Percentiles rank a stretch among this genome's conserved stretches.
These are phyloP conservation scores for Chloroceryle aenea DNA, from an alignment of 2,113 vertebrate genomes.

Conservation along the genomic window DNA sequence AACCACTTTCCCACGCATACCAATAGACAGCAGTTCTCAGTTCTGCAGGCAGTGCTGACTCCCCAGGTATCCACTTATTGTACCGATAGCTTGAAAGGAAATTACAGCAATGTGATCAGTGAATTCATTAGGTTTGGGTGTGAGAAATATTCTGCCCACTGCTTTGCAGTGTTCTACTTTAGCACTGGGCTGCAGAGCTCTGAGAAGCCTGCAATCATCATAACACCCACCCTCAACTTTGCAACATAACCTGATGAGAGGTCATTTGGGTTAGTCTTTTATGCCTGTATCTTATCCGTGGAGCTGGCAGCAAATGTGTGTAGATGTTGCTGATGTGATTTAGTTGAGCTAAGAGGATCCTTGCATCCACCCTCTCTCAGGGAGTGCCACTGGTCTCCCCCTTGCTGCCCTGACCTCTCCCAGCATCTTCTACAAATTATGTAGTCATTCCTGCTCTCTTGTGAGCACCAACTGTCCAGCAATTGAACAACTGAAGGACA, in stretches of 20 bases:
- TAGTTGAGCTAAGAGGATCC: neutral
- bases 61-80: conserved; percentile 13
- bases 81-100: conserved; percentile 32
- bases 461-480: neutral
- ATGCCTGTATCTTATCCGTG: neutral
- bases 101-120: conserved; percentile 10
- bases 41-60: neutral
- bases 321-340: neutral
- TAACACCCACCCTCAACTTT: conserved; percentile 15
- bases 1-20: neutral
- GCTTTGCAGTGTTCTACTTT: neutral
- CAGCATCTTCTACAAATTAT: neutral
- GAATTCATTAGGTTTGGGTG: conserved; percentile 28
- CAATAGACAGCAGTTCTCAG: neutral
- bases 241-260: conserved; percentile 28
- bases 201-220: conserved; percentile 9
- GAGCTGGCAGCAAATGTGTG: neutral
- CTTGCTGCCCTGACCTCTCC: neutral
- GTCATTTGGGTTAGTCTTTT: conserved; percentile 15
- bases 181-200: neutral
- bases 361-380: neutral
- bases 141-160: neutral
- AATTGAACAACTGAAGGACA: neutral
- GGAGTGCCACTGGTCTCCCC: neutral
- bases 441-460: neutral